A percentile compares a stretch with the other conserved stretches of the same genome.
These are phyloP conservation scores for Sphaerodactylus townsendi DNA, from an alignment of 2,113 vertebrate species.

Conservation along the genomic window DNA sequence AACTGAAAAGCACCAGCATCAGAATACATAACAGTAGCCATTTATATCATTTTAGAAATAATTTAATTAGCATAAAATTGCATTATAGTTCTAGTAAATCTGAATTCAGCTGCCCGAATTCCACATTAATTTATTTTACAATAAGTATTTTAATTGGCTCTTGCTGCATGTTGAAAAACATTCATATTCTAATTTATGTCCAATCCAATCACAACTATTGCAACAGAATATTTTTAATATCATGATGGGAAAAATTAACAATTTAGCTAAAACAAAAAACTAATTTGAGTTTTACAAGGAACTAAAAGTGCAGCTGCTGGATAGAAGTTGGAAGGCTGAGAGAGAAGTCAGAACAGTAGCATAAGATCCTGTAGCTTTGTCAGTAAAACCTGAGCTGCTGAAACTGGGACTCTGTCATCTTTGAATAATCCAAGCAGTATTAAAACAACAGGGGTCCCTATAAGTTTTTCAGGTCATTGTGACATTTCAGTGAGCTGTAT, in stretches of 20 bases:
- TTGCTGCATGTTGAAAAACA: neutral
- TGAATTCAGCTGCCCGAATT: neutral
- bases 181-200: slow-evolving; percentile 1
- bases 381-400: too few relatives aligned
- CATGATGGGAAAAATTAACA: neutral
- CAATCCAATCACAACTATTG: neutral
- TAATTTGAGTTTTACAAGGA: too few relatives aligned
- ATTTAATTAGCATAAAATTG: neutral
- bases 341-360: too few relatives aligned
- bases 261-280: neutral
- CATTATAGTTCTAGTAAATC: neutral
- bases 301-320: too few relatives aligned
- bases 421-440: too few relatives aligned
- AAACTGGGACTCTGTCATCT: too few relatives aligned
- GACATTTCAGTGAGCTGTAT: neutral
- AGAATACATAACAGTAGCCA: slow-evolving; percentile 13
- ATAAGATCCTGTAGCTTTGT: too few relatives aligned
- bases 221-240: neutral
- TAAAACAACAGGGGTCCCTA: neutral
- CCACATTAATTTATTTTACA: slow-evolving; percentile 10
- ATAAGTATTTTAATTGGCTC: slow-evolving; percentile 9
- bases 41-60: slow-evolving; percentile 25
- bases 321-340: too few relatives aligned
- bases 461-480: neutral
- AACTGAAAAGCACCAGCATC: neutral